Conservation (phyloP, 2,113 vertebrate species). For the Seriola quinqueradiata region DNA sequence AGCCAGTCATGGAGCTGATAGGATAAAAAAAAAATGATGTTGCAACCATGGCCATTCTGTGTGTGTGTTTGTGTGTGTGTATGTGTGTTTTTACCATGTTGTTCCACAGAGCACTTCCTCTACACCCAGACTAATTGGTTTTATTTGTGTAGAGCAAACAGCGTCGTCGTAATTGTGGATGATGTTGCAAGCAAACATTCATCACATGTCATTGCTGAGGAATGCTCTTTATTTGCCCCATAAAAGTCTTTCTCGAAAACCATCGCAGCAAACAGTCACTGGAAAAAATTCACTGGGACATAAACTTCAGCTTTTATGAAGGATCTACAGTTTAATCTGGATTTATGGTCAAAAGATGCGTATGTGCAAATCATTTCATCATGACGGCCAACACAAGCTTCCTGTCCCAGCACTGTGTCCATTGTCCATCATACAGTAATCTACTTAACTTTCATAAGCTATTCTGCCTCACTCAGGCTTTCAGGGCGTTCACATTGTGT, state of each 20-base stretch:
- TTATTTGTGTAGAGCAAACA: neutral
- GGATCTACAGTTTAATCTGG: neutral
- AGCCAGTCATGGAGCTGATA: neutral
- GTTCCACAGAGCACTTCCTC: neutral
- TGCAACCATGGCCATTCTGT: neutral
- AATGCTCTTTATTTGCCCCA: slow-evolving; percentile 68
- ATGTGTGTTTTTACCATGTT: neutral
- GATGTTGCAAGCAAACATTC: slow-evolving; percentile 45
- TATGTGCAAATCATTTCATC: neutral
- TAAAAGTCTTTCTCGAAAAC: slow-evolving; percentile 21
- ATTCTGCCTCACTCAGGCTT: slow-evolving; percentile 1
- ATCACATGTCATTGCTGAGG: slow-evolving; percentile 56
- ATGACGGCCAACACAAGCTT: neutral
- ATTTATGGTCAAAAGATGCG: neutral
- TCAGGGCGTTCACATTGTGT: neutral
- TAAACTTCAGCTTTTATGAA: neutral
- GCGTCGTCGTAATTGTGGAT: slow-evolving; percentile 21
- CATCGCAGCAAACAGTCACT: neutral
- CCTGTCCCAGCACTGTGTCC: neutral
- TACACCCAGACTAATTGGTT: neutral
- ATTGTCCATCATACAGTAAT: slow-evolving; percentile 22
- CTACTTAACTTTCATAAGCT: slow-evolving; percentile 23
- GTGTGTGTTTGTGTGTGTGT: too few species aligned
- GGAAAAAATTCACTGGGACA: neutral
- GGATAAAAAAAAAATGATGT: neutral